Evolutionary conservation across 2,888 invertebrate species (phyloP).

Genomic region (Galeruca laticollis): DNA sequence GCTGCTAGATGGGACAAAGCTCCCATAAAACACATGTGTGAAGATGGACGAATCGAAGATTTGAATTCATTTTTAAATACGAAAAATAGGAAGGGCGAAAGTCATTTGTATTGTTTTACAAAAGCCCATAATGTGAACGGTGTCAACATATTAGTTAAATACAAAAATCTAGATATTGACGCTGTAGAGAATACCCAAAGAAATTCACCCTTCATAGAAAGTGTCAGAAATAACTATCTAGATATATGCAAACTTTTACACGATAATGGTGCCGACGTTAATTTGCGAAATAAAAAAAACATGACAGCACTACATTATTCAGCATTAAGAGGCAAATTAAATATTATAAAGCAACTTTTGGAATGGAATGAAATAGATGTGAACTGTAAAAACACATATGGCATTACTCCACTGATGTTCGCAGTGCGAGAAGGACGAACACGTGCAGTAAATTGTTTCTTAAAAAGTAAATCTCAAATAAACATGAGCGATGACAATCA

Average conservation of each 20-base stretch:
- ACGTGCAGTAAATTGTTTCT: conserved; percentile 15
- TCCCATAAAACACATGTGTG: neutral
- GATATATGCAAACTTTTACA: conserved; percentile 14
- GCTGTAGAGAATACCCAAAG: conserved; percentile 13
- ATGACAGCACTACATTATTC: conserved; percentile 30
- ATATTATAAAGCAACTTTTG: conserved; percentile 12
- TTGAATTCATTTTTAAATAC: conserved; percentile 7
- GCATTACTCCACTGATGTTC: conserved; percentile 29
- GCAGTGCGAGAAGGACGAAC: conserved; percentile 9
- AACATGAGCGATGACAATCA: conserved; percentile 5
- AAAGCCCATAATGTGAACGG: conserved; percentile 15
- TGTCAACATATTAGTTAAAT: conserved; percentile 9
- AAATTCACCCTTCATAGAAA: conserved; percentile 29
- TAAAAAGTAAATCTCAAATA: conserved; percentile 15
- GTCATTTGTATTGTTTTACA: conserved; percentile 13
- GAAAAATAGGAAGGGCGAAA: conserved; percentile 20
- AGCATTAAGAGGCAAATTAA: conserved; percentile 13
- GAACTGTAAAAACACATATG: conserved; percentile 13
- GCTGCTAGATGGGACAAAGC: conserved; percentile 21
- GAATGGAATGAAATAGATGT: conserved; percentile 13
- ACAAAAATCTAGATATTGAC: conserved; percentile 18
- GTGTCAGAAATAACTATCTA: conserved; percentile 24
- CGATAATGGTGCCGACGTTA: conserved; percentile 24
- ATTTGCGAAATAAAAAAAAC: conserved; percentile 19
- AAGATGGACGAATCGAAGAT: neutral